Evolutionary conservation across 2,888 invertebrate genomes (phyloP), one percentile per base, ranked within the genome.

Genomic region (Monochamus alternatus): DNA sequence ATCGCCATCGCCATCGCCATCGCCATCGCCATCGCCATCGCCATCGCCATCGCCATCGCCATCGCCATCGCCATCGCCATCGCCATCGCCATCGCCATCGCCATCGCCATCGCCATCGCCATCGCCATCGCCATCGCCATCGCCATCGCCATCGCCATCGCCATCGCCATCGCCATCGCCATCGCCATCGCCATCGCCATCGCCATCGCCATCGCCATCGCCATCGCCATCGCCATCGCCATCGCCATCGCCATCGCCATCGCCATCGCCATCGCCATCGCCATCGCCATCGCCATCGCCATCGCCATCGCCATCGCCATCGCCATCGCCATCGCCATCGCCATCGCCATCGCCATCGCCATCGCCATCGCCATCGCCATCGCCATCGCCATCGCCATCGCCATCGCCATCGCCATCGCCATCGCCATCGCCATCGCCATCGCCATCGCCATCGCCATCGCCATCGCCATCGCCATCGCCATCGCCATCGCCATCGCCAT

Each of bases 1-100:
- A 55, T 55, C 55, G 7, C 55, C 55, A 55, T 55, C 55, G 7
- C 55, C 55, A 55, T 55, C 55, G 7, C 55, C 55, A 55, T 55
- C 55, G 7, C 55, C 55, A 55, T 55, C 55, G 7, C 55, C 55
- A 55, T 55, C 55, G 7, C 55, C 55, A 55, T 55, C 55, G 7
- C 55, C 55, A 55, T 55, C 55, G 7, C 55, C 55, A 55, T 55
- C 55, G 7, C 55, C 55, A 55, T 55, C 55, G 7, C 55, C 55
- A 55, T 55, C 55, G 7, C 55, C 55, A 55, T 55, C 55, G 7
- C 55, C 55, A 55, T 55, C 55, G 7, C 55, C 55, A 55, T 55
- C 55, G 7, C 55, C 55, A 55, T 55, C 55, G 7, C 55, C 55
- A 55, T 55, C 55, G 7, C 55, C 55, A 55, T 55, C 55, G 7